phyloP scores from a whole-genome alignment of 2,113 vertebrate genomes.

The Bothrops jararaca region DNA sequence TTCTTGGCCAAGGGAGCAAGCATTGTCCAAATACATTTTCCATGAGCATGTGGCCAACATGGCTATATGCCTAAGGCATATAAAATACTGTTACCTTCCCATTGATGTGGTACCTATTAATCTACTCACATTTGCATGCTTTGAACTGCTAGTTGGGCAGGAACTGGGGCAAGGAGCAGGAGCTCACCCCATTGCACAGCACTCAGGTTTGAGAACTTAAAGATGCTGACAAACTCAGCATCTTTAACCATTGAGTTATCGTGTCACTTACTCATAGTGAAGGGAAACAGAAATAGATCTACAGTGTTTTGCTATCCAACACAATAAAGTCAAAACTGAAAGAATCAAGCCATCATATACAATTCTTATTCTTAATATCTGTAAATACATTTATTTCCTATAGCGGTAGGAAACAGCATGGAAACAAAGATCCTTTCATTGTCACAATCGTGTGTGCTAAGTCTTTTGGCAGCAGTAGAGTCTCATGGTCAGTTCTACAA shows the following conservation, averaged over 20 bases:
- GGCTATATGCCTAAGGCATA: neutral
- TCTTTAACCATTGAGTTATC: neutral
- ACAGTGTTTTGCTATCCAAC: no score
- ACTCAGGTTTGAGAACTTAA: neutral
- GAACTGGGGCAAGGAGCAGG: neutral
- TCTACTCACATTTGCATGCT: neutral
- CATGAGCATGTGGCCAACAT: neutral
- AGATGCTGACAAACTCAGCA: neutral
- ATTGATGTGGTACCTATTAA: neutral
- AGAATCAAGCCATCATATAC: neutral
- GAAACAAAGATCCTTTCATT: neutral
- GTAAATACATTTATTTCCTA: neutral
- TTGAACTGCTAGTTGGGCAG: neutral
- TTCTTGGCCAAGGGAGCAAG: neutral
- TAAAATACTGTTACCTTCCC: neutral
- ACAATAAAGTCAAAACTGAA: no score
- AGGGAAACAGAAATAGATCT: neutral
- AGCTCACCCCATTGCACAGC: neutral
- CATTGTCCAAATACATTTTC: neutral
- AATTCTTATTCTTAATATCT: neutral
- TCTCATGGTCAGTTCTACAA: neutral
- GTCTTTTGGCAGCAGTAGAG: neutral
- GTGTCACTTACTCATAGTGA: neutral
- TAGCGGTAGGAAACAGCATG: neutral
- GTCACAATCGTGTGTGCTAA: neutral